A percentile compares a stretch with the other conserved stretches of the same genome.
Conservation (phyloP, 1,140 invertebrate species). For the Onthophagus taurus region DNA sequence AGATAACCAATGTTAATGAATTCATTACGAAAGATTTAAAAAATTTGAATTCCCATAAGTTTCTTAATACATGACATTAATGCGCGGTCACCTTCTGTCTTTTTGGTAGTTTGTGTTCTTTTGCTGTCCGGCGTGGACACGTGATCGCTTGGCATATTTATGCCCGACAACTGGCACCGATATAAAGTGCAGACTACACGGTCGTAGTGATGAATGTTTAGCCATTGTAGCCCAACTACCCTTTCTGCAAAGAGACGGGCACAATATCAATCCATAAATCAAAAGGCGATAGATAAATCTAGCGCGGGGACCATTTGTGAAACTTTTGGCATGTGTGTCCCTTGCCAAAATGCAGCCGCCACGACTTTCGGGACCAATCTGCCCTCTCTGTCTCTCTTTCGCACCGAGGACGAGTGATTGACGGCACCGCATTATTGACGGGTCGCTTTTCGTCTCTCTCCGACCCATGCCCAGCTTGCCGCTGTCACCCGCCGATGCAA, state of each 20-base stretch:
- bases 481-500: constrained; percentile 1
- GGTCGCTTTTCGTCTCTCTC: constrained; percentile 6
- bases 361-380: constrained; percentile 15
- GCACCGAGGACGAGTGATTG: too few species aligned
- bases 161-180: constrained; percentile 16
- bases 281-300: constrained; percentile 31
- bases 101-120: too few species aligned
- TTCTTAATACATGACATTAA: too few species aligned
- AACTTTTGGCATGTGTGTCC: constrained; percentile 17
- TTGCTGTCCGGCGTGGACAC: too few species aligned
- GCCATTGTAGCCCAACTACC: constrained; percentile 25
- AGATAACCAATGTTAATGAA: too few species aligned
- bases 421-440: constrained; percentile 16
- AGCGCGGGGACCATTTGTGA: constrained; percentile 18
- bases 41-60: too few species aligned
- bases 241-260: constrained; percentile 28
- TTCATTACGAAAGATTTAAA: too few species aligned
- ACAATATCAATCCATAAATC: constrained; percentile 36
- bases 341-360: constrained; percentile 16
- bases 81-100: too few species aligned
- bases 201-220: constrained; percentile 25
- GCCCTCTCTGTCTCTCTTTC: too few species aligned
- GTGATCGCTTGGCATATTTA: constrained; percentile 23
- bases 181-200: constrained; percentile 16
- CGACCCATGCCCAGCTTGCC: not conserved